Evolutionary conservation across 2,113 vertebrate genomes (phyloP), one percentile per base, ranked within the genome.

Genomic region (Pituophis catenifer): DNA sequence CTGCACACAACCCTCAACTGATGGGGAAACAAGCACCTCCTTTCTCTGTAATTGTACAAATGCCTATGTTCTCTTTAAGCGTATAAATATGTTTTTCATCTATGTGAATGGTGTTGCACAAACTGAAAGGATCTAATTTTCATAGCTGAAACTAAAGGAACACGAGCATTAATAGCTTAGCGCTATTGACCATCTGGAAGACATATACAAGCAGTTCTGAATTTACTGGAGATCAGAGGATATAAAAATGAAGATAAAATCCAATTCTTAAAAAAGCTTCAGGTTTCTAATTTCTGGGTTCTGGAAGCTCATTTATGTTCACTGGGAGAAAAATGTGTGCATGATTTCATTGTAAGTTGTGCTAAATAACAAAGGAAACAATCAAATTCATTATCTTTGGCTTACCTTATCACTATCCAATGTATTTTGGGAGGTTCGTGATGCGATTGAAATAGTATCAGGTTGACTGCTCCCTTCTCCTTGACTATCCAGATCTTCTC

Each of bases 391-490:
- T 55, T 15, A 54, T 44, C 24, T 89, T 1, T 12, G 8, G 65
- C 97, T 97, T 94, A 99, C 99, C 98, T 99, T 99, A 94, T 99
- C 99, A 0, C 99, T 99, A 97, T 99, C 99, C 95, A 99, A 98
- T 0, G 99, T 99, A 97, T 99, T 99, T 97, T 99, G 99, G 52
- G 99, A 99, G 0, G 99, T 99, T 95, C 99, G 98, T 12, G 99
- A 99, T 1, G 99, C 99, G 91, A 99, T 99, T 8, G 99, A 99
- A 95, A 99, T 99, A 5, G 99, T 99, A 95, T 99, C 99, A 3
- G 99, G 99, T 93, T 99, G 99, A 96, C 99, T 99, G 97, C 99
- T 99, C 94, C 99, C 99, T 50, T 99, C 99, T 93, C 99, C 99
- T 97, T 99, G 99, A 97, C 99, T 99, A 97, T 99, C 99, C 96